These are phyloP conservation scores for Macroramphosus scolopax DNA, from an alignment of 2,797 vertebrate species.

Conservation along the genomic window DNA sequence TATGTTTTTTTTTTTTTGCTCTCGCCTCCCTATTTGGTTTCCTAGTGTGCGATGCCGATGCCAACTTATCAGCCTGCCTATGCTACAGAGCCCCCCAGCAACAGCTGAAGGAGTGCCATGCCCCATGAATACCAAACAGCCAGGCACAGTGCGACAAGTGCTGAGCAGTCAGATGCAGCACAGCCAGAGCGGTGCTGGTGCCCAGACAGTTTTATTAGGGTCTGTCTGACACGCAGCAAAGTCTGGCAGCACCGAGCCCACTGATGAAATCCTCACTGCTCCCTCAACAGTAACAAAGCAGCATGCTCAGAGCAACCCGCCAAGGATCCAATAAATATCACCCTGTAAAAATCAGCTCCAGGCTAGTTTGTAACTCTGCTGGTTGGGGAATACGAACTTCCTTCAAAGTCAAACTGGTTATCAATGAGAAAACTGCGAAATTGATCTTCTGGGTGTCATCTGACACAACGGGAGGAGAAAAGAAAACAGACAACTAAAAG, in stretches of 20 bases:
- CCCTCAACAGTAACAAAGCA: slow-evolving; percentile 64
- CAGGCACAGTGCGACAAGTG: slow-evolving; percentile 87
- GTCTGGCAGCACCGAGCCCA: slow-evolving; percentile 85
- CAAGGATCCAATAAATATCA: slow-evolving; percentile 72
- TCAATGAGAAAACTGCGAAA: slow-evolving; percentile 8
- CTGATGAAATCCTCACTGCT: slow-evolving; percentile 87
- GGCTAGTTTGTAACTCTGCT: slow-evolving; percentile 37
- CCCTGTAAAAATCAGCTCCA: slow-evolving; percentile 62
- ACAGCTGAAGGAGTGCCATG: slow-evolving; percentile 81
- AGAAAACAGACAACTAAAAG: neutral
- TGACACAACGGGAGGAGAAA: neutral
- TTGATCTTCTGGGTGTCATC: slow-evolving; percentile 16
- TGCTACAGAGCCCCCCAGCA: slow-evolving; percentile 83
- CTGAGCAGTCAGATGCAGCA: slow-evolving; percentile 86
- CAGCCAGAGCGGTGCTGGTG: slow-evolving; percentile 84
- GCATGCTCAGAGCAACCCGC: slow-evolving; percentile 54
- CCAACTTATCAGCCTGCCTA: slow-evolving; percentile 84
- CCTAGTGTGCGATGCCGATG: slow-evolving; percentile 78
- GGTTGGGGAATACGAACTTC: slow-evolving; percentile 56
- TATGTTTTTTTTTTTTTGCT: slow-evolving; percentile 61
- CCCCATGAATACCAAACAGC: slow-evolving; percentile 81
- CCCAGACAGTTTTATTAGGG: slow-evolving; percentile 96
- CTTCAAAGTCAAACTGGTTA: slow-evolving; percentile 61
- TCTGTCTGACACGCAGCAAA: slow-evolving; percentile 88
- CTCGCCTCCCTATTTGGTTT: slow-evolving; percentile 70